Percentiles rank a stretch among this genome's conserved stretches.
phyloP scores from a whole-genome alignment of 2,113 vertebrate genomes.

The Amia ocellicauda region DNA sequence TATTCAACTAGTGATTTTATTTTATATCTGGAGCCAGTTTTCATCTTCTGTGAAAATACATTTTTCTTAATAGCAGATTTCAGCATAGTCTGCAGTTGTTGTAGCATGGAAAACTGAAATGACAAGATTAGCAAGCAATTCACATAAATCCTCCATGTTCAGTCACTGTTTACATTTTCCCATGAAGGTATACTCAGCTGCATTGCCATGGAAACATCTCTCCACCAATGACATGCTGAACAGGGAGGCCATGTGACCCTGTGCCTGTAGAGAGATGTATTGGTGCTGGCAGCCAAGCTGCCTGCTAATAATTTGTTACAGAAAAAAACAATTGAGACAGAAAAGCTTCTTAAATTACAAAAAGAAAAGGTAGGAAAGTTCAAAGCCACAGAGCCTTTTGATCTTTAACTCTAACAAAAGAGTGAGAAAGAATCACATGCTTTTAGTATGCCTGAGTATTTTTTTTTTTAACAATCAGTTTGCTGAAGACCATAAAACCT shows the following conservation, averaged over 20 bases:
- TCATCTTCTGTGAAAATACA: background rate
- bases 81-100: conserved; percentile 26
- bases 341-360: conserved; percentile 43
- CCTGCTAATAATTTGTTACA: conserved; percentile 45
- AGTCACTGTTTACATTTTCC: conserved; percentile 54
- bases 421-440: background rate
- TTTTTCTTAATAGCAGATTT: conserved; percentile 48
- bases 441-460: background rate
- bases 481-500: background rate
- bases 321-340: conserved; percentile 44
- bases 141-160: conserved; percentile 60
- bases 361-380: conserved; percentile 17
- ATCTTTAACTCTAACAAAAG: background rate
- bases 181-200: conserved; percentile 42
- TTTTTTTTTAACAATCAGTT: background rate
- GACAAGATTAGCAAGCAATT: conserved; percentile 67
- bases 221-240: conserved; percentile 47
- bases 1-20: conserved; percentile 19
- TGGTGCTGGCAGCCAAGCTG: conserved; percentile 52
- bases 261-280: conserved; percentile 54
- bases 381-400: background rate
- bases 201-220: conserved; percentile 69
- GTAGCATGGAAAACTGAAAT: conserved; percentile 60
- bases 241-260: conserved; percentile 44
- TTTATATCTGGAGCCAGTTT: conserved; percentile 2